phyloP scores from a whole-genome alignment of 2,888 invertebrate genomes.

The Tricholauxania praeusta region DNA sequence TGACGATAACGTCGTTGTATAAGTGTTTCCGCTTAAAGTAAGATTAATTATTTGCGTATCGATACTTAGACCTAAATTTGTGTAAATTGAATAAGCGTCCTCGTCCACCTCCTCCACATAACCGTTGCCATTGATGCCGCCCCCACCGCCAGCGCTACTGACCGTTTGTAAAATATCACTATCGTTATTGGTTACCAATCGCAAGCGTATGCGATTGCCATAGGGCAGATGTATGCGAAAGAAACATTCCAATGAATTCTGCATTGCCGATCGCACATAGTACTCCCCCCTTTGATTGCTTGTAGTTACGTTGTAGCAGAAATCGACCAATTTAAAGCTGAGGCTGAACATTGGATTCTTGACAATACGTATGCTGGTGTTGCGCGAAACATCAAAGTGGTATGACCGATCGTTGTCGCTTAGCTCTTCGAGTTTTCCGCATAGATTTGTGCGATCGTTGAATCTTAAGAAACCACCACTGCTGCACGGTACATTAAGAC shows the following conservation, averaged over 20 bases:
- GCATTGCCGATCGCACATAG: slow-evolving; percentile 72
- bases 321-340: slow-evolving; percentile 77
- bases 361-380: slow-evolving; percentile 71
- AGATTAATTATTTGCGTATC: slow-evolving; percentile 54
- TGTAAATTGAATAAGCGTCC: slow-evolving; percentile 50
- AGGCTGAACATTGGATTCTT: slow-evolving; percentile 77
- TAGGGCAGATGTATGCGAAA: slow-evolving; percentile 79
- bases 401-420: slow-evolving; percentile 72
- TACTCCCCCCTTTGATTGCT: slow-evolving; percentile 75
- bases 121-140: not conserved
- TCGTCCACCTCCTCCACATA: slow-evolving; percentile 3
- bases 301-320: slow-evolving; percentile 78
- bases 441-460: slow-evolving; percentile 69
- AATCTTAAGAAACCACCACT: slow-evolving; percentile 74
- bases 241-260: slow-evolving; percentile 74
- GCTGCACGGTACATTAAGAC: slow-evolving; percentile 78
- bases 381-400: slow-evolving; percentile 71
- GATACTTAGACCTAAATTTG: slow-evolving; percentile 50
- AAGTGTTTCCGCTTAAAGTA: slow-evolving; percentile 48
- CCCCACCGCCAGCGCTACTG: slow-evolving; percentile 5
- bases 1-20: not conserved
- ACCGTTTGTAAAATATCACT: slow-evolving; percentile 49
- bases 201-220: slow-evolving; percentile 75
- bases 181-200: slow-evolving; percentile 68
- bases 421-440: slow-evolving; percentile 80